Evolutionary conservation across 2,797 vertebrate species (phyloP), one percentile per base, ranked within the genome.

Genomic region (Bradypus variegatus): DNA sequence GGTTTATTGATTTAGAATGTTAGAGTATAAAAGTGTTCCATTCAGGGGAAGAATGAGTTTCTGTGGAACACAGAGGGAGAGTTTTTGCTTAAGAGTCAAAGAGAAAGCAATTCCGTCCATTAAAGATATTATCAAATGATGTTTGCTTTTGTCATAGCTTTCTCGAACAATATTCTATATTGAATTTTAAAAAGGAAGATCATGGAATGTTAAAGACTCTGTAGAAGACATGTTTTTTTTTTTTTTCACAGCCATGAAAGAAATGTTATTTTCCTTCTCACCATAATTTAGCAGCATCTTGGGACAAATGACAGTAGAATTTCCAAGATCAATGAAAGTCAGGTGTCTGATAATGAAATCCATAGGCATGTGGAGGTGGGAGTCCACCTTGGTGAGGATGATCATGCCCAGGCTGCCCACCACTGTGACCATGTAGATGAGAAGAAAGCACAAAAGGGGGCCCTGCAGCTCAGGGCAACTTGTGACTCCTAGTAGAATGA

Each of bases 321-420:
- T 92, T 5, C 67, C 86, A 31, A 95, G 58, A 50, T 91, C 94
- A 11, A 87, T 38, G 33, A 92, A 82, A 27, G 94, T 65, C 58
- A 95, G 8, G 41, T 45, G 41, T 45, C 41, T 45, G 41, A 45
- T 45, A 45, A 45, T 45, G 41, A 45, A 45, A 60, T 95, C 92
- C 95, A 95, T 95, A 45, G 93, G 91, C 2, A 27, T 88, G 55
- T 78, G 75, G 23, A 95, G 94, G n/a, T 36, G 65, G 33, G 55
- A 70, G 11, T 88, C 85, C 6, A 19, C 9, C 19, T 33, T 86
- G 64, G 94, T 93, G 50, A 94, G 80, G 23, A 91, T 21, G 29
- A 89, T 48, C 29, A 93, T 91, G 5, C 53, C n/a, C 11, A 78
- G 12, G 88, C 95, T 55, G 15, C 16, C 53, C 55, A 55, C 55